A percentile compares a stretch with the other conserved stretches of the same genome.
Conservation (phyloP, 2,888 invertebrate species). For the Cerastoderma edule region DNA sequence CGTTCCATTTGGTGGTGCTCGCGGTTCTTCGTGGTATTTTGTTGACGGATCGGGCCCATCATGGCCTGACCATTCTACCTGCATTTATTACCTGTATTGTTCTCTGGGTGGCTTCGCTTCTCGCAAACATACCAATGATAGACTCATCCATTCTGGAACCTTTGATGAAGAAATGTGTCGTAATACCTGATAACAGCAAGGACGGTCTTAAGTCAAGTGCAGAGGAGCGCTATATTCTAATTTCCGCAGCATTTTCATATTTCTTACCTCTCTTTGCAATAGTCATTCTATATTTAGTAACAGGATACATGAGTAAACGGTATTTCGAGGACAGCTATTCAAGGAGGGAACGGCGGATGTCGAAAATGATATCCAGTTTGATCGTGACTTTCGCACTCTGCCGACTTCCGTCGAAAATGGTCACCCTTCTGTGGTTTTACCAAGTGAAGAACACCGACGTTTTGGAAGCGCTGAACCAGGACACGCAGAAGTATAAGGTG, state of each 20-base stretch:
- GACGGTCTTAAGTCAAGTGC: slow-evolving; percentile 36
- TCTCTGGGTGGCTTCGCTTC: slow-evolving; percentile 66
- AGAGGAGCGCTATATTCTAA: slow-evolving; percentile 49
- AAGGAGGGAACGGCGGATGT: slow-evolving; percentile 68
- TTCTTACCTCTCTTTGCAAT: slow-evolving; percentile 71
- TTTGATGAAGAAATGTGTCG: slow-evolving; percentile 46
- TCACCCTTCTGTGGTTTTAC: slow-evolving; percentile 65
- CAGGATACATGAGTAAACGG: slow-evolving; percentile 71
- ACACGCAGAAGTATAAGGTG: slow-evolving; percentile 47
- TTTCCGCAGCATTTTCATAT: slow-evolving; percentile 68
- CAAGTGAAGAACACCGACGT: slow-evolving; percentile 54
- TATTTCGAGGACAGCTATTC: slow-evolving; percentile 78
- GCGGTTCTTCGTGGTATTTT: slow-evolving; percentile 74
- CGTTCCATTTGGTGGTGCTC: slow-evolving; percentile 74
- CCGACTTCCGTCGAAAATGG: slow-evolving; percentile 70
- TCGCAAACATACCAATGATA: slow-evolving; percentile 71
- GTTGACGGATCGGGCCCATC: slow-evolving; percentile 69
- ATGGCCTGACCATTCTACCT: slow-evolving; percentile 64
- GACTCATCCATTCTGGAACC: slow-evolving; percentile 43
- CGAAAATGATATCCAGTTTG: slow-evolving; percentile 70
- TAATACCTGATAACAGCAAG: slow-evolving; percentile 25
- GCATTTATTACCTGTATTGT: slow-evolving; percentile 65
- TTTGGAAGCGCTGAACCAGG: slow-evolving; percentile 34
- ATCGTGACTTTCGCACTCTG: slow-evolving; percentile 71
- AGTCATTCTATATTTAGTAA: slow-evolving; percentile 68